A percentile compares a stretch with the other conserved stretches of the same genome.
These are phyloP conservation scores for Lumbricus terrestris DNA, from an alignment of 2,888 invertebrate genomes.

Conservation along the genomic window DNA sequence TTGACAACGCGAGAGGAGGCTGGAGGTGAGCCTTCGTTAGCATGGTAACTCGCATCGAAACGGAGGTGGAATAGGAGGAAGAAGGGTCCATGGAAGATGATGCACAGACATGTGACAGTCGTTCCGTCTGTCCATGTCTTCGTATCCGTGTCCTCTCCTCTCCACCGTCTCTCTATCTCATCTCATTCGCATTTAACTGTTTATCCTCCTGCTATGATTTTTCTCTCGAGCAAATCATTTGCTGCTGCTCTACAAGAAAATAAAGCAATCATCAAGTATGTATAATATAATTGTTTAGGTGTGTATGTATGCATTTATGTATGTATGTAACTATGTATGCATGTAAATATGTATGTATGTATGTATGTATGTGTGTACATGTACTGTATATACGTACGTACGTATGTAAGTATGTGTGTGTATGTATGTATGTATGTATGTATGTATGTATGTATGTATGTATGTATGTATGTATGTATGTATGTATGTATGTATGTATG, in stretches of 20 bases:
- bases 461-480: background rate
- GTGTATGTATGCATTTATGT: too few species aligned
- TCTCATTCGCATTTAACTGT: background rate
- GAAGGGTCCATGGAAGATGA: background rate
- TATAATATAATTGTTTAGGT: too few species aligned
- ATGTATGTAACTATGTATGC: too few species aligned
- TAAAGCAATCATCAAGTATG: background rate
- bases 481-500: too few species aligned
- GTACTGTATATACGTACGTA: background rate
- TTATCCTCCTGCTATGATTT: background rate
- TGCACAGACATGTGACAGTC: background rate
- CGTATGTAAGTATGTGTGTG: too few species aligned
- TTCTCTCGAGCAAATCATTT: background rate
- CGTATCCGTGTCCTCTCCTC: background rate
- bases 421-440: too few species aligned
- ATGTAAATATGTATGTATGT: background rate
- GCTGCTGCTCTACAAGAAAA: background rate
- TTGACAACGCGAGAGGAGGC: slow-evolving; percentile 3
- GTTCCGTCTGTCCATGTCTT: background rate
- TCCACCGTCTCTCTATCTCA: background rate
- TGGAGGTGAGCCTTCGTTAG: background rate
- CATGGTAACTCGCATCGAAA: slow-evolving; percentile 7
- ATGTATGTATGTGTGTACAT: background rate
- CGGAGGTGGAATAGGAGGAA: background rate
- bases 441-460: background rate